Evolutionary conservation across 1,140 invertebrate species (phyloP), one percentile per base, ranked within the genome.

Genomic region (Cardiocondyla obscurior): DNA sequence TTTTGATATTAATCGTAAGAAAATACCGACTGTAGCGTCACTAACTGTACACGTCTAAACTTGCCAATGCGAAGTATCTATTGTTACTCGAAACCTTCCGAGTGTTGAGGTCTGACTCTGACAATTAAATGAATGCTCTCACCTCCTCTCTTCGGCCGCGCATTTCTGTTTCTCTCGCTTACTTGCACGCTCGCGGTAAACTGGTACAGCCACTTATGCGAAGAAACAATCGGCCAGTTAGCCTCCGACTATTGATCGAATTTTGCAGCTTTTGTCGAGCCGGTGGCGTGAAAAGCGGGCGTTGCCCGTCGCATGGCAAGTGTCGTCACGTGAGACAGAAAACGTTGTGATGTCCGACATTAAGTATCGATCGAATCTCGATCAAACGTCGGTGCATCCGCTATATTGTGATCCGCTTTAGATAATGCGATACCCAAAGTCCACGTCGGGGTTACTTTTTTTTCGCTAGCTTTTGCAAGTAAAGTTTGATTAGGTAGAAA

Each of bases 171-270:
- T 69, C 30, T 70, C 65, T 55, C 44, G 19, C 57, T 82, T 39
- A 16, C 55, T 69, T 19, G 55, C 65, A 42, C 44, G 19, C 57
- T 82, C 49, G 22, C 55, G 28, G 22, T 69, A 64, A 79, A 77
- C 33, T 55, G 70, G 30, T 36, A 77, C 33, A 58, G 28, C 46
- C 82, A 81, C 65, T 88, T 64, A 73, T 46, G 19, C 55, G 49
- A 44, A 39, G 62, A 72, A 87, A 86, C 82, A 88, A 88, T 87
- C 16, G 82, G 57, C 58, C 79, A 81, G 72, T 88, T 81, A 85
- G 86, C 65, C 73, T 55, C 58, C 22, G 86, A 88, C 83, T 88
- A 88, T 88, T 81, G 86, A 87, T 88, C 84, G 74, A 55, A 85
- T 88, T 79, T 57, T 42, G 8, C 58, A 64, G 73, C 60, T 83